Percentiles rank a stretch among this genome's conserved stretches.
Evolutionary conservation across 2,888 invertebrate species (phyloP).

Genomic region (Syrphus vitripennis): DNA sequence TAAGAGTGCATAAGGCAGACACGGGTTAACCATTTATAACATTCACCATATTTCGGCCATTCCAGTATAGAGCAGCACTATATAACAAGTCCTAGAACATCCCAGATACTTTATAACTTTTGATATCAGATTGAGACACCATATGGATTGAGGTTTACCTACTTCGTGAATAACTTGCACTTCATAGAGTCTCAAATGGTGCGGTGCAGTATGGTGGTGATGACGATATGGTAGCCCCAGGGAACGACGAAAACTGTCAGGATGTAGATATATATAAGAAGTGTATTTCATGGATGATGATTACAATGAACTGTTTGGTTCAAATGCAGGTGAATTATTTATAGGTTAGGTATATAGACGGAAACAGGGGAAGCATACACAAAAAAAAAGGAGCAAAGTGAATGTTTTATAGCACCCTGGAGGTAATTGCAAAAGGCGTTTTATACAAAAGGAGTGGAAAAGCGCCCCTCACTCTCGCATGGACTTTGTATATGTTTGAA

Average conservation of each 20-base stretch:
- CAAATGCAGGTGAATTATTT: conserved; percentile 70
- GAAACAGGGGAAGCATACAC: conserved; percentile 9
- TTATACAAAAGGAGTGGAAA: conserved; percentile 5
- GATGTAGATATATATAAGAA: too few relatives aligned
- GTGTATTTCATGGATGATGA: conserved; percentile 41
- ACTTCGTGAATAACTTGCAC: conserved; percentile 57
- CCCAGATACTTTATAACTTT: conserved; percentile 51
- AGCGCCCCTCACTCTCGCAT: neutral
- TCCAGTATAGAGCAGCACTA: neutral
- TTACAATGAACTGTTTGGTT: conserved; percentile 55
- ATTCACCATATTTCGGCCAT: conserved; percentile 12
- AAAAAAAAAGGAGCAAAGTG: conserved; percentile 53
- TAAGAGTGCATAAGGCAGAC: conserved; percentile 44
- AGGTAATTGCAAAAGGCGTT: conserved; percentile 45
- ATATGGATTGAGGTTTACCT: conserved; percentile 43
- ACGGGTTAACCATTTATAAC: conserved; percentile 39
- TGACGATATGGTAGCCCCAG: neutral
- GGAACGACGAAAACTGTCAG: conserved; percentile 55
- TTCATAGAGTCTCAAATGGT: conserved; percentile 48
- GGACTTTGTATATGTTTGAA: neutral
- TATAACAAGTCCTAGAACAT: conserved; percentile 13
- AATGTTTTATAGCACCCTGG: conserved; percentile 58
- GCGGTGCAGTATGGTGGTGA: neutral
- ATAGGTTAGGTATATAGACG: conserved; percentile 52
- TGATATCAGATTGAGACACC: conserved; percentile 63